Base-by-base conservation (phyloP, 2,113 vertebrate species). In the Mystacornis crossleyi region DNA sequence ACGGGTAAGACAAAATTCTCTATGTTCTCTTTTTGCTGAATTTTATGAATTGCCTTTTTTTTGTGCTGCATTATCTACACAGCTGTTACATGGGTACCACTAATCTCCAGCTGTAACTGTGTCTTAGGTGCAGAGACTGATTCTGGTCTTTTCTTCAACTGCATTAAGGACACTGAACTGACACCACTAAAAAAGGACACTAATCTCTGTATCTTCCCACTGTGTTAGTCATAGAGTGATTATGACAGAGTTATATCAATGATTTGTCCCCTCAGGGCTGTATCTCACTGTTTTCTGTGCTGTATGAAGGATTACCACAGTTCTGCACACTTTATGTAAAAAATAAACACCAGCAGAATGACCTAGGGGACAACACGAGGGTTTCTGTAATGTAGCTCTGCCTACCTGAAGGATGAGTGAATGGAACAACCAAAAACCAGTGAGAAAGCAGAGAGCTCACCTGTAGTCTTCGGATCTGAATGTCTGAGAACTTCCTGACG, bases 381-480 rank as follows among this genome's bases (percentile, higher is more conserved):
- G 9, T 34, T 74, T 83, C 61, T 84, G 60, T 67, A 83, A 71
- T 3, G 2, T 4, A 51, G 21, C 25, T 71, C 42, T 70, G 55
- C 55, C 43, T 51, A 18, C 0, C 2, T 53, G 20, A 45, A 65
- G 9, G 29, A 29, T 20, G 23, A 64, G 4, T 20, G 48, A 82
- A 55, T 10, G 50, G 36, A 83, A 60, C 34, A 79, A 88, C 12
- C n/a, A 81, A 51, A 87, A 89, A 73, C 6, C 36, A 55, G 8
- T 0, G 11, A 1, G 3, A 80, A 91, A 82, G 11, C n/a, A 55
- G 48, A 4, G 38, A 70, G 38, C 93, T 97, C 95, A 99, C 99
- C 97, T 96, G 98, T 6, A 99, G 97, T 75, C 99, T 98, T 97
- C 98, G 98, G 66, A 99, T 98, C 94, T 99, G 99, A 95, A 99